Conservation (phyloP, 2,797 vertebrate genomes). For the Dromococcyx pavoninus region DNA sequence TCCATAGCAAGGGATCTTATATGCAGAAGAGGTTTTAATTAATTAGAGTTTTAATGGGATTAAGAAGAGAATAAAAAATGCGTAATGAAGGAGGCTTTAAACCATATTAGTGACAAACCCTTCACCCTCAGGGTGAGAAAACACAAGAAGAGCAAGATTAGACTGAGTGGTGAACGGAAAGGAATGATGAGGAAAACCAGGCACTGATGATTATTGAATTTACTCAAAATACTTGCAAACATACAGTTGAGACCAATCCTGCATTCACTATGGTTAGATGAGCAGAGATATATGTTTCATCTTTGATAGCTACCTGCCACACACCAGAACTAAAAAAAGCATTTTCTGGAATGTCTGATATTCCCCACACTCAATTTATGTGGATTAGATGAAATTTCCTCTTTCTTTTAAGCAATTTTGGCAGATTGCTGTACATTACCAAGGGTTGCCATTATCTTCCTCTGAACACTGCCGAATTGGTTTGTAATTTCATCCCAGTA, state of each 20-base stretch:
- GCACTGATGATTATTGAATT: background rate
- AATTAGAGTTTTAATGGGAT: background rate
- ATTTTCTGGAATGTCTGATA: conserved; percentile 20
- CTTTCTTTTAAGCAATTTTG: conserved; percentile 59
- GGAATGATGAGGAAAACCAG: background rate
- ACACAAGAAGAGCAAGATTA: background rate
- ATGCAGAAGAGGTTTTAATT: background rate
- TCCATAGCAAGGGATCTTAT: background rate
- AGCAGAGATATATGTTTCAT: conserved; percentile 15
- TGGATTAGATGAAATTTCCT: conserved; percentile 47
- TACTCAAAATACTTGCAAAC: conserved; percentile 30
- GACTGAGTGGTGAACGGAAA: background rate
- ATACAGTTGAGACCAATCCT: background rate
- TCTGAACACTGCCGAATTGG: background rate
- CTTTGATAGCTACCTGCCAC: conserved; percentile 10
- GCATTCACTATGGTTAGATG: background rate
- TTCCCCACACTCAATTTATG: conserved; percentile 19
- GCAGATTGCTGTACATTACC: conserved; percentile 4
- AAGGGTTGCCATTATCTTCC: conserved; percentile 53
- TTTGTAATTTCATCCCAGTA: conserved; percentile 57
- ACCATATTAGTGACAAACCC: background rate
- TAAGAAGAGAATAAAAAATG: background rate
- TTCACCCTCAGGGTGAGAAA: background rate
- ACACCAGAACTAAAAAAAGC: conserved; percentile 10
- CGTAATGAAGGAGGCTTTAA: background rate